A percentile compares a stretch with the other conserved stretches of the same genome.
phyloP scores from a whole-genome alignment of 2,888 invertebrate species.

The Chloroclystis v-ata region DNA sequence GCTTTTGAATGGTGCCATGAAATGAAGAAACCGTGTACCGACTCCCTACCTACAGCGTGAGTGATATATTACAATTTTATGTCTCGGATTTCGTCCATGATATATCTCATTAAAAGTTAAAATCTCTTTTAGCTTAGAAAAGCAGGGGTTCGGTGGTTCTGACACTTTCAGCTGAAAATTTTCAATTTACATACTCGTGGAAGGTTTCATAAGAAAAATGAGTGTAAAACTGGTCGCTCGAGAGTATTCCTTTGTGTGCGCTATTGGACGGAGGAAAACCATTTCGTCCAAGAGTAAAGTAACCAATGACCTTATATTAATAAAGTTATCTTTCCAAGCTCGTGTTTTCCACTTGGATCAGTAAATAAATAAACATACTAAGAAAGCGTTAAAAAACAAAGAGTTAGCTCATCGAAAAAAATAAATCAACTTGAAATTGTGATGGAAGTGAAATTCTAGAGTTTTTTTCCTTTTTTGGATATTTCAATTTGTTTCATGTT shows the following conservation, averaged over 20 bases:
- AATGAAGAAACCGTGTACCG: constrained; percentile 47
- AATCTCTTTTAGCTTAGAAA: constrained; percentile 31
- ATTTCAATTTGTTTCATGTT: constrained; percentile 13
- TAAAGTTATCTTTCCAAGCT: not conserved
- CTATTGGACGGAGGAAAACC: constrained; percentile 27
- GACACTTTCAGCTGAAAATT: constrained; percentile 44
- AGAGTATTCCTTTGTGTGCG: constrained; percentile 41
- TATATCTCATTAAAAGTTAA: constrained; percentile 51
- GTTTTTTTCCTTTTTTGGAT: not conserved
- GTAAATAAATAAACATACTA: too few species aligned
- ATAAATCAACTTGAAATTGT: not conserved
- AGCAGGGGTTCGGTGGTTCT: constrained; percentile 41
- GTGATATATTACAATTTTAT: constrained; percentile 47
- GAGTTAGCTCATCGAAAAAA: not conserved
- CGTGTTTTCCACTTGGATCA: too few species aligned
- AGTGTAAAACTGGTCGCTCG: constrained; percentile 43
- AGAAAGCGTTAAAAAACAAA: not conserved
- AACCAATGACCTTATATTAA: constrained; percentile 12
- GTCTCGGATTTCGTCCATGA: constrained; percentile 37
- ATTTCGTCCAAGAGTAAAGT: constrained; percentile 35
- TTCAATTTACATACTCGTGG: constrained; percentile 62
- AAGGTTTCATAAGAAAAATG: constrained; percentile 52
- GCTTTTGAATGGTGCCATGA: constrained; percentile 54
- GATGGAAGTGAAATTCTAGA: not conserved
- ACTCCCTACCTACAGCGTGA: constrained; percentile 45